Evolutionary conservation across 1,140 invertebrate species (phyloP).

Genomic region (Drosophila parabipectinata): DNA sequence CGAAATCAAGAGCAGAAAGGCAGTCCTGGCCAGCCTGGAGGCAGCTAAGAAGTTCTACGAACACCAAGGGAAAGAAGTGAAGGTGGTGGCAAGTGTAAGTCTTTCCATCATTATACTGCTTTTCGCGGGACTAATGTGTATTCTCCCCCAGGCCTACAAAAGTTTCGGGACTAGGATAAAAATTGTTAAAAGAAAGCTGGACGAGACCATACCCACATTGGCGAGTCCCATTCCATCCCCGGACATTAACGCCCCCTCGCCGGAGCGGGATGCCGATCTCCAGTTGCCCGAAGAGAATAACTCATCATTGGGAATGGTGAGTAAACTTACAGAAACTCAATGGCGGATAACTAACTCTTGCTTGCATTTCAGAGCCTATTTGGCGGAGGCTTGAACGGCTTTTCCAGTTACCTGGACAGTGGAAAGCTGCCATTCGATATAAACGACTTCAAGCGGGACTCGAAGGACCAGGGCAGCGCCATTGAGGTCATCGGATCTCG

Average conservation of each 20-base stretch:
- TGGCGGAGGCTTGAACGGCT: conserved; percentile 70
- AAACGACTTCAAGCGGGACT: conserved; percentile 81
- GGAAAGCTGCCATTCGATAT: conserved; percentile 82
- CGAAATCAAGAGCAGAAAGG: conserved; percentile 92
- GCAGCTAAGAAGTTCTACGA: conserved; percentile 94
- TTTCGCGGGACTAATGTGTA: background rate
- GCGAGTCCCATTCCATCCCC: conserved; percentile 90
- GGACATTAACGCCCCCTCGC: conserved; percentile 92
- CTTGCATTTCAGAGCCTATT: conserved; percentile 63
- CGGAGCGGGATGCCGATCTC: conserved; percentile 91
- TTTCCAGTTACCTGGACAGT: conserved; percentile 75
- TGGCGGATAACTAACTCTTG: background rate
- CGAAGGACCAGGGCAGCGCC: conserved; percentile 63
- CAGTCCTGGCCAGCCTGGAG: conserved; percentile 90
- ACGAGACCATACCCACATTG: conserved; percentile 89
- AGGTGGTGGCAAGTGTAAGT: conserved; percentile 96
- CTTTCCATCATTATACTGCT: too few relatives aligned
- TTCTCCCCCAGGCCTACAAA: conserved; percentile 91
- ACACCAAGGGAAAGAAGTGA: conserved; percentile 94
- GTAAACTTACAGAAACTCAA: background rate
- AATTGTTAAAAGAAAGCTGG: conserved; percentile 92
- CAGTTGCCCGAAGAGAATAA: conserved; percentile 87
- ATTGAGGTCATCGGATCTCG: conserved; percentile 86
- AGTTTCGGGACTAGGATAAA: conserved; percentile 95
- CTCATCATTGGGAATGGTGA: conserved; percentile 60